These are phyloP conservation scores for Toxonevra muliebris DNA, from an alignment of 2,888 invertebrate genomes.

Conservation along the genomic window DNA sequence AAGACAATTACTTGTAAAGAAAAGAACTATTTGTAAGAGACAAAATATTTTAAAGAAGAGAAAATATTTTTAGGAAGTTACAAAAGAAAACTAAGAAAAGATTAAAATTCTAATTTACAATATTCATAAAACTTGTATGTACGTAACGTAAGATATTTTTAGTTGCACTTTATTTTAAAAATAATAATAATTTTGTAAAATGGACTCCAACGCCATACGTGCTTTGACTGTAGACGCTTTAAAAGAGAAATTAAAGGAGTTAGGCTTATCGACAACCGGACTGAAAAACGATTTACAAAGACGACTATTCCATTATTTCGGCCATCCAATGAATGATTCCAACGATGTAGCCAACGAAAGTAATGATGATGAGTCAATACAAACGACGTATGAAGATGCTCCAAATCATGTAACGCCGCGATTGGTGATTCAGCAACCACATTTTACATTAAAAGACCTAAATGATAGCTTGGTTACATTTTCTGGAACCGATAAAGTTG, in stretches of 20 bases:
- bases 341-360: constrained; percentile 3
- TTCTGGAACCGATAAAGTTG: constrained; percentile 2
- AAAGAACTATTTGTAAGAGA: too few species aligned
- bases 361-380: constrained; percentile 1
- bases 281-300: constrained; percentile 18
- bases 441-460: constrained; percentile 17
- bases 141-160: too few species aligned
- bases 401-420: not conserved
- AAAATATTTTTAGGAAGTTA: too few species aligned
- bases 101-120: too few species aligned
- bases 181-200: too few species aligned
- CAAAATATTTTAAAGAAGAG: too few species aligned
- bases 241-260: constrained; percentile 21
- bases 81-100: too few species aligned
- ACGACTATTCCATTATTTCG: constrained; percentile 24
- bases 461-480: constrained; percentile 13
- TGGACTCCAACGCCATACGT: too few species aligned
- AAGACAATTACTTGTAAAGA: too few species aligned
- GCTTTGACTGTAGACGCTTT: constrained; percentile 12
- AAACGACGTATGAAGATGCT: constrained; percentile 11
- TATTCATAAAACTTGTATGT: too few species aligned
- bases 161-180: too few species aligned
- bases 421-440: not conserved
- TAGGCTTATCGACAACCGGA: constrained; percentile 20
- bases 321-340: constrained; percentile 12